phyloP scores from a whole-genome alignment of 2,113 vertebrate genomes.

The Neotragus moschatus region DNA sequence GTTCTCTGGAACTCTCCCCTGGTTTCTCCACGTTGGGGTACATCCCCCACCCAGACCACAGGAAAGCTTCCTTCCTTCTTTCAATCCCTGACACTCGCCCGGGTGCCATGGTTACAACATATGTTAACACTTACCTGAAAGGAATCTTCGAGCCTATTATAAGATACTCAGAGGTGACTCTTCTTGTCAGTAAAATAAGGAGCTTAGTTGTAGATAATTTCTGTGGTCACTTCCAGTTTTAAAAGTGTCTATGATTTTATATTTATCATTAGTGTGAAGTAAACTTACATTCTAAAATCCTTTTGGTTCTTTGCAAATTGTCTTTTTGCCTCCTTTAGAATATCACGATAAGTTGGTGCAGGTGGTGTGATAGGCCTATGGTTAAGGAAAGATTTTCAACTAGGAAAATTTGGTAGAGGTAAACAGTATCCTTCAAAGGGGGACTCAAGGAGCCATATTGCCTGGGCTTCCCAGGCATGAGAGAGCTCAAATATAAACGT shows the following conservation, averaged over 20 bases:
- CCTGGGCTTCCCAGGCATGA: not conserved
- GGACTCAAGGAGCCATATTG: not conserved
- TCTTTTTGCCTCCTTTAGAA: constrained; percentile 69
- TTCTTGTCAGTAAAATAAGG: not conserved
- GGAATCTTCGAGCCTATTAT: not conserved
- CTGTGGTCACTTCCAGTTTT: not conserved
- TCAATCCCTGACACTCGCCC: not conserved
- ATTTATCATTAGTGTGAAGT: not conserved
- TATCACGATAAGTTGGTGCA: constrained; percentile 75
- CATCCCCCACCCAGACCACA: not conserved
- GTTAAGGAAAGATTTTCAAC: constrained; percentile 65
- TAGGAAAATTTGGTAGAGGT: not conserved
- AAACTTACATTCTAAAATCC: constrained; percentile 66
- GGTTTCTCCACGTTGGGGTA: not conserved
- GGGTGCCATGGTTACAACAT: not conserved
- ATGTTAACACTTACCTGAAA: not conserved
- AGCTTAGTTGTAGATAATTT: not conserved
- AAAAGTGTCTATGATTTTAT: not conserved
- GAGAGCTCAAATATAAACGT: not conserved
- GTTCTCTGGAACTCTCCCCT: not conserved
- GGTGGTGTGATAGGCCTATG: constrained; percentile 62
- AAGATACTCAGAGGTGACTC: not conserved
- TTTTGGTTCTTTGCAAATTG: constrained; percentile 51
- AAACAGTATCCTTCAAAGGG: not conserved
- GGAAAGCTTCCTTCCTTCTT: not conserved